phyloP scores from a whole-genome alignment of 64 coral and sea anemone species.

The Astreopora myriophthalma region DNA sequence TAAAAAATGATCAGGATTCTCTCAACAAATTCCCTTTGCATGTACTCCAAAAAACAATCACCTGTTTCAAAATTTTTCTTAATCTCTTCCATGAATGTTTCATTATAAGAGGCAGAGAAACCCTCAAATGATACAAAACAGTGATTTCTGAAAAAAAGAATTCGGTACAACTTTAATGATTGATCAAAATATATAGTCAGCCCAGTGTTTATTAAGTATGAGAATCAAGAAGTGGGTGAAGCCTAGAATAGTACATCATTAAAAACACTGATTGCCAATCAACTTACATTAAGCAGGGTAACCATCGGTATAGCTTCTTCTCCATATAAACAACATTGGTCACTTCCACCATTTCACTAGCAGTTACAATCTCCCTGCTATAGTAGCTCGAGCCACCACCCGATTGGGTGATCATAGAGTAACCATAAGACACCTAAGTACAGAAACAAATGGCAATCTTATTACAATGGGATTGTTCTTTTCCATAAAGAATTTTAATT shows the following conservation, averaged over 20 bases:
- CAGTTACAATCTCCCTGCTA: background rate
- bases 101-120: conserved; percentile 1
- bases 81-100: conserved; percentile 13
- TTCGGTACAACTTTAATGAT: background rate
- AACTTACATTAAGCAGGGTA: conserved; percentile 17
- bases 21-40: no score
- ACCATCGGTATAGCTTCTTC: background rate
- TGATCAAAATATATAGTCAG: no score
- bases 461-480: background rate
- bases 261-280: background rate
- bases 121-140: conserved; percentile 34
- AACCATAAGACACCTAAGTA: background rate
- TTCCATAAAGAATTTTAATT: background rate
- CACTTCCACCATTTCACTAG: background rate
- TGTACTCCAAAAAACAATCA: background rate
- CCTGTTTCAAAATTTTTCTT: background rate
- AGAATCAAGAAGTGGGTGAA: background rate
- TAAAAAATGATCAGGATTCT: background rate
- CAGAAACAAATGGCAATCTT: background rate
- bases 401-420: background rate
- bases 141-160: conserved; percentile 20
- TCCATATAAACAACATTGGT: conserved; percentile 5
- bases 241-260: no score
- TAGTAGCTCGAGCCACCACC: background rate
- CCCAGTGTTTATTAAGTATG: background rate